phyloP scores from a whole-genome alignment of 1,140 invertebrate species.

The Macrostomum lignano region DNA sequence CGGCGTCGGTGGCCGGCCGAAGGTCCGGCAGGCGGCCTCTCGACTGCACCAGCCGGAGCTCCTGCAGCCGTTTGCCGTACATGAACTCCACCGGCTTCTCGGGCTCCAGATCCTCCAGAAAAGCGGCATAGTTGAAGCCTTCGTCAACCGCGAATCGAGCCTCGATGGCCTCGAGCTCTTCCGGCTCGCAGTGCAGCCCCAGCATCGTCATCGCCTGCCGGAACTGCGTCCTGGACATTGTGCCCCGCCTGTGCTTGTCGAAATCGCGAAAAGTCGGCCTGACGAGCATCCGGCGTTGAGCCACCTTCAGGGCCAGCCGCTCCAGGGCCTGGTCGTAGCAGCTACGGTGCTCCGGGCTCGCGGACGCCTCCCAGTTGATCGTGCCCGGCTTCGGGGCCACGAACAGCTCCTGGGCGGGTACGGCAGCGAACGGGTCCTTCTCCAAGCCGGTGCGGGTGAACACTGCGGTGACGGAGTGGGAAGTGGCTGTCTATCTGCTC shows the following conservation, averaged over 20 bases:
- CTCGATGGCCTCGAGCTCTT: constrained; percentile 17
- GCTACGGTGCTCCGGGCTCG: constrained; percentile 13
- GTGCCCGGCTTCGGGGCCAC: constrained; percentile 23
- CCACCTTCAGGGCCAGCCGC: constrained; percentile 12
- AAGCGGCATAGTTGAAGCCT: constrained; percentile 20
- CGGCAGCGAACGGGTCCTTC: constrained; percentile 14
- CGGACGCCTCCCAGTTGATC: constrained; percentile 15
- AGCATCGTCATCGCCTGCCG: constrained; percentile 20
- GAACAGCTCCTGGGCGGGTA: constrained; percentile 19
- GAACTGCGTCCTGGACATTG: constrained; percentile 22
- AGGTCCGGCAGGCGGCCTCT: constrained; percentile 13
- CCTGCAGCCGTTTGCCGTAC: constrained; percentile 13
- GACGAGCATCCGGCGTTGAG: constrained; percentile 16
- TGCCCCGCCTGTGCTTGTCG: constrained; percentile 24
- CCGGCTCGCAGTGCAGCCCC: constrained; percentile 15
- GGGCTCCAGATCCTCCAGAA: constrained; percentile 7
- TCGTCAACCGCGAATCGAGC: constrained; percentile 20
- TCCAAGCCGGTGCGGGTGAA: constrained; percentile 22
- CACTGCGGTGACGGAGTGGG: constrained; percentile 10
- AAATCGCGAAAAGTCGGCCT: constrained; percentile 25
- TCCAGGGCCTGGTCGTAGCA: constrained; percentile 16
- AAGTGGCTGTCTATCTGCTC: too few relatives aligned
- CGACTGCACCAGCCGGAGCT: constrained; percentile 14
- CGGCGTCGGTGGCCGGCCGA: background rate
- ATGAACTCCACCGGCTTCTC: background rate